Percentiles rank a stretch among this genome's conserved stretches.
These are phyloP conservation scores for Nasonia giraulti DNA, from an alignment of 1,140 invertebrate species.

Conservation along the genomic window DNA sequence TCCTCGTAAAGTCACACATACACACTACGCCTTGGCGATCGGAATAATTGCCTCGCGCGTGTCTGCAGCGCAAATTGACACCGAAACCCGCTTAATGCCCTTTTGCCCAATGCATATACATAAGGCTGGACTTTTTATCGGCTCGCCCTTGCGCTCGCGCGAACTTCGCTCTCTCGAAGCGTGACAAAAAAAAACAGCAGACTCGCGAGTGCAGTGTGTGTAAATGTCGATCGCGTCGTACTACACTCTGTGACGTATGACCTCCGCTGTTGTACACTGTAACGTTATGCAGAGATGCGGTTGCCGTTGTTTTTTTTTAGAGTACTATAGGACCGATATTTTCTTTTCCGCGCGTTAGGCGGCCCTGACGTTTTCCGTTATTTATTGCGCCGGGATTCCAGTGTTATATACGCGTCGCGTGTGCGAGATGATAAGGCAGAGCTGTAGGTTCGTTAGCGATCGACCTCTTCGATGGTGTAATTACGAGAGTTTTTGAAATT, in stretches of 20 bases:
- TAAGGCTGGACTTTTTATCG: background rate
- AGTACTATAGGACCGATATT: background rate
- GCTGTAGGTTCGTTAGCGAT: background rate
- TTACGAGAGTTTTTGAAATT: background rate
- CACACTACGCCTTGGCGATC: background rate
- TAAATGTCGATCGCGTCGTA: background rate
- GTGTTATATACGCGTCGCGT: background rate
- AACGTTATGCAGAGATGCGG: background rate
- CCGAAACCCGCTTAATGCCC: constrained; percentile 36
- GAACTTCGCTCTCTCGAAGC: background rate
- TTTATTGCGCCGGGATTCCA: background rate
- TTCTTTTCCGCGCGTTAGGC: background rate
- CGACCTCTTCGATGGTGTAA: background rate
- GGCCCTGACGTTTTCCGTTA: background rate
- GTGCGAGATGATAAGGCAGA: background rate
- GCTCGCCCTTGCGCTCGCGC: background rate
- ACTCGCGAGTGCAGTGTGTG: background rate
- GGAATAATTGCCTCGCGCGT: background rate
- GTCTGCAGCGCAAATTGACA: constrained; percentile 26
- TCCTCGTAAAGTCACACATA: background rate
- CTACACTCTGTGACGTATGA: background rate
- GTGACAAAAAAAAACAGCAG: background rate
- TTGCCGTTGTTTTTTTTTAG: background rate
- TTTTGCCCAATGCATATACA: background rate
- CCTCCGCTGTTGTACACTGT: background rate